Conservation (phyloP, 2,797 vertebrate species). For the Nyctibius grandis region DNA sequence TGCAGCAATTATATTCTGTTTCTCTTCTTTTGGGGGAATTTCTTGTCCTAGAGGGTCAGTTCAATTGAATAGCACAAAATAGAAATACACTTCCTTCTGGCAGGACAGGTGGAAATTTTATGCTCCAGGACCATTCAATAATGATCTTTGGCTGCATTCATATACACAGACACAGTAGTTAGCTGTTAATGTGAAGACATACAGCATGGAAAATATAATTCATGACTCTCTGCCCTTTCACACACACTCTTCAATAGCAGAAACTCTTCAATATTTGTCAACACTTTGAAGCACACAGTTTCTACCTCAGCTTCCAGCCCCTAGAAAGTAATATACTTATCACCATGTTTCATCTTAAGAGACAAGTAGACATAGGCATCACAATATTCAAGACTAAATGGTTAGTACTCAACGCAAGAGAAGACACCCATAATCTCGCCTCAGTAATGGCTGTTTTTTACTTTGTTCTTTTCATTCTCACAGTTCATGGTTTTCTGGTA, state of each 20-base stretch:
- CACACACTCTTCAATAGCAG: background rate
- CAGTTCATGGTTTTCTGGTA: background rate
- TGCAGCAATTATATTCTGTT: background rate
- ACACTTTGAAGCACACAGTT: background rate
- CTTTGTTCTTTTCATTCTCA: background rate
- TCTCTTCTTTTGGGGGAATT: background rate
- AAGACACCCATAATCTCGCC: background rate
- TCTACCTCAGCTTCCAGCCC: background rate
- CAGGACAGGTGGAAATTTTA: constrained; percentile 42
- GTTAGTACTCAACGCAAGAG: background rate
- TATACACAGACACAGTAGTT: background rate
- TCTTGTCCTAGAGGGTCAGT: background rate
- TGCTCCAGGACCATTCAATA: constrained; percentile 24
- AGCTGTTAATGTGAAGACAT: background rate
- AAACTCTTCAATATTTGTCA: background rate
- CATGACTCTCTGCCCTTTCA: background rate
- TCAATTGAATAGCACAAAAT: background rate
- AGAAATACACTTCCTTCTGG: constrained; percentile 13
- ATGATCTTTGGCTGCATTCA: constrained; percentile 16
- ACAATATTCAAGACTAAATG: rapidly evolving
- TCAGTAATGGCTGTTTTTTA: rapidly evolving
- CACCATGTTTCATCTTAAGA: background rate
- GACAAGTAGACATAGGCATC: rapidly evolving
- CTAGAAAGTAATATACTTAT: background rate
- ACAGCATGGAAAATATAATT: background rate